Conservation (phyloP, 2,797 vertebrate species). For the Lagocephalus sceleratus region DNA sequence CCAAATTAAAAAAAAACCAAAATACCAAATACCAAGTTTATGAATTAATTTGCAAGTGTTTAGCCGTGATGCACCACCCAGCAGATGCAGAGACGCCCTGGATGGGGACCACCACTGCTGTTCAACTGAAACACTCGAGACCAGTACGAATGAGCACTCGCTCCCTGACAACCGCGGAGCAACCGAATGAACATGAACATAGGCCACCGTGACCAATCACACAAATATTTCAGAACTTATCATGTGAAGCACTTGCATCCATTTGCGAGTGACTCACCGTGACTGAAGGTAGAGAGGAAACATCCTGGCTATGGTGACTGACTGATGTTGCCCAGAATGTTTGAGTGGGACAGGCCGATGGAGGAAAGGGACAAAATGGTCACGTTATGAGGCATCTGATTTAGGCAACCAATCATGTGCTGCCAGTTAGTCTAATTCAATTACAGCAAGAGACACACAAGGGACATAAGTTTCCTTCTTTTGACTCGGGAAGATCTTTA, state of each 20-base stretch:
- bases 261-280: slow-evolving; percentile 62
- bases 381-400: slow-evolving; percentile 78
- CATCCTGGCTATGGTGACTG: slow-evolving; percentile 63
- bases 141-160: too few species aligned
- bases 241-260: not conserved
- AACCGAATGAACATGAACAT: not conserved
- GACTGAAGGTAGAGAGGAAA: slow-evolving; percentile 79
- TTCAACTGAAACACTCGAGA: too few species aligned
- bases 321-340: slow-evolving; percentile 48
- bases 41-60: too few species aligned
- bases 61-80: too few species aligned
- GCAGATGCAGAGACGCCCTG: too few species aligned
- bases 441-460: slow-evolving; percentile 63
- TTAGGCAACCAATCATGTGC: slow-evolving; percentile 71
- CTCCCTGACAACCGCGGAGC: not conserved
- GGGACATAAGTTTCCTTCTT: slow-evolving; percentile 34
- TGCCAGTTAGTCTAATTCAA: slow-evolving; percentile 75
- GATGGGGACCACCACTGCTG: too few species aligned
- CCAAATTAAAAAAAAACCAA: too few species aligned
- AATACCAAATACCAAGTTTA: too few species aligned
- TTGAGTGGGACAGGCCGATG: slow-evolving; percentile 33
- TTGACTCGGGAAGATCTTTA: slow-evolving; percentile 27
- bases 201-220: slow-evolving; percentile 1
- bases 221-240: too few species aligned
- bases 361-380: slow-evolving; percentile 31